Conservation (phyloP, 1,140 invertebrate species). For the Grapholita molesta region DNA sequence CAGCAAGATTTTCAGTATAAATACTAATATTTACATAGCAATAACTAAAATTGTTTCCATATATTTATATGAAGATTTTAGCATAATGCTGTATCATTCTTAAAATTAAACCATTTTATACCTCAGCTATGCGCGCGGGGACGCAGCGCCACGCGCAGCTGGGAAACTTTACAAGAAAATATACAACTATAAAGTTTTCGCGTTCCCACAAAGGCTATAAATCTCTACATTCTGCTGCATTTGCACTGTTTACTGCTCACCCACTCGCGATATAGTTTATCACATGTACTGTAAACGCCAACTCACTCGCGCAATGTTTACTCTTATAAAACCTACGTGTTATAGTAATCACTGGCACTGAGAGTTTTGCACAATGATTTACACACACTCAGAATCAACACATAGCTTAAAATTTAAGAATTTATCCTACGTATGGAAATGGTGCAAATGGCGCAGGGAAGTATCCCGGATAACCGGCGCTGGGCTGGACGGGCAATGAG, state of each 20-base stretch:
- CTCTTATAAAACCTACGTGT: conserved; percentile 34
- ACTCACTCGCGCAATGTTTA: conserved; percentile 44
- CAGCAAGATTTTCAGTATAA: conserved; percentile 42
- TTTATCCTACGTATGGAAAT: conserved; percentile 86
- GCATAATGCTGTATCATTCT: not conserved
- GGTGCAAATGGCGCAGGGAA: conserved; percentile 87
- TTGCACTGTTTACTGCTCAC: conserved; percentile 43
- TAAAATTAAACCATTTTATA: not conserved
- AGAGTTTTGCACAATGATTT: conserved; percentile 20
- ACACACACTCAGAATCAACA: conserved; percentile 27
- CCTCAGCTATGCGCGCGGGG: not conserved
- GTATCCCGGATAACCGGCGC: conserved; percentile 82
- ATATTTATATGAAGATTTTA: conserved; percentile 4
- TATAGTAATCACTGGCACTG: conserved; percentile 35
- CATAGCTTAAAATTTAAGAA: conserved; percentile 21
- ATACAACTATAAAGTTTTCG: conserved; percentile 46
- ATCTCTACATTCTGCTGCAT: conserved; percentile 44
- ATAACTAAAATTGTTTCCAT: conserved; percentile 7
- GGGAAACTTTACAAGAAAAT: conserved; percentile 41
- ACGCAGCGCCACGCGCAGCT: conserved; percentile 20
- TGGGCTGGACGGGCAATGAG: conserved; percentile 86
- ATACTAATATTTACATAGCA: conserved; percentile 44
- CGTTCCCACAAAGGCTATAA: conserved; percentile 49
- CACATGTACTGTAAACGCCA: conserved; percentile 33
- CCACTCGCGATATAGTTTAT: conserved; percentile 56